phyloP scores from a whole-genome alignment of 1,140 invertebrate species.

The Leguminivora glycinivorella region DNA sequence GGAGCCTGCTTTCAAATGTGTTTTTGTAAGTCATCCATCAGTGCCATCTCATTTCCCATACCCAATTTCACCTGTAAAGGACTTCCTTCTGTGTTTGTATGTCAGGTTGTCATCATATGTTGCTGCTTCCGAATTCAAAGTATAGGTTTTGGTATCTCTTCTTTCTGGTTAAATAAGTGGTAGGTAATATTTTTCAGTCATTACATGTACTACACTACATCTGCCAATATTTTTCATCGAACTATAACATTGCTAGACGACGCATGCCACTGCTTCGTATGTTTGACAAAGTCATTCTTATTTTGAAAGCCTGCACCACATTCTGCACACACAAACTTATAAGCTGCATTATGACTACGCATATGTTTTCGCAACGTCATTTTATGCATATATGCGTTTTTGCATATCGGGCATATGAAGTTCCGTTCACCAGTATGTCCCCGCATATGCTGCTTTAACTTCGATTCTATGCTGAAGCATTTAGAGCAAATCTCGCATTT shows the following conservation, averaged over 20 bases:
- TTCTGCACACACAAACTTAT: slow-evolving; percentile 68
- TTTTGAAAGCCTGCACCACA: slow-evolving; percentile 66
- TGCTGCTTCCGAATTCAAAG: too few relatives aligned
- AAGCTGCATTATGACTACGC: slow-evolving; percentile 78
- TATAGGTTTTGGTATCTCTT: too few relatives aligned
- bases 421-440: slow-evolving; percentile 82
- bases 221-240: too few relatives aligned
- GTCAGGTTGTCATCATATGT: too few relatives aligned
- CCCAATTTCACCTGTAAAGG: too few relatives aligned
- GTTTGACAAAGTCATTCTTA: slow-evolving; percentile 41
- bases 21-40: too few relatives aligned
- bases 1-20: too few relatives aligned
- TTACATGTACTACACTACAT: too few relatives aligned
- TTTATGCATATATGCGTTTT: slow-evolving; percentile 81
- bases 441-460: slow-evolving; percentile 84
- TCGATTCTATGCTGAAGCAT: slow-evolving; percentile 78
- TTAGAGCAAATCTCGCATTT: slow-evolving; percentile 77
- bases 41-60: too few relatives aligned
- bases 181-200: too few relatives aligned
- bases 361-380: slow-evolving; percentile 84
- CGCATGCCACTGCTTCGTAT: slow-evolving; percentile 37
- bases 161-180: too few relatives aligned
- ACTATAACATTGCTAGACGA: background rate
- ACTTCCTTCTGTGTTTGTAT: too few relatives aligned
- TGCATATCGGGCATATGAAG: slow-evolving; percentile 79